Conservation (phyloP, 2,888 invertebrate species). For the Mythimna ferrago region DNA sequence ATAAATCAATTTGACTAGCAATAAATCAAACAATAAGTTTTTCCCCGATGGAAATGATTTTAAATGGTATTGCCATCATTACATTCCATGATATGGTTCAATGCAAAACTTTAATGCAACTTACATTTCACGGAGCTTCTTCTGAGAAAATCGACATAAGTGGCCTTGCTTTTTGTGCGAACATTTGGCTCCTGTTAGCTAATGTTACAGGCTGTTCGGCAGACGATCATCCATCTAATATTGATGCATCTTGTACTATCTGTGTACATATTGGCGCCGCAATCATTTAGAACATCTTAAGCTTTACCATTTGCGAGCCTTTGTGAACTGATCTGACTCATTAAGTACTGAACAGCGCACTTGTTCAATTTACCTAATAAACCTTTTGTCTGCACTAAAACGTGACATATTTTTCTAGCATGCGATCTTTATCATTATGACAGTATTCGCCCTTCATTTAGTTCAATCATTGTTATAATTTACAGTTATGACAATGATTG, state of each 20-base stretch:
- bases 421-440: constrained; percentile 12
- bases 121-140: neutral
- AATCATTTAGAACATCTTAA: constrained; percentile 23
- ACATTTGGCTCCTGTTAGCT: constrained; percentile 21
- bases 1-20: constrained; percentile 9
- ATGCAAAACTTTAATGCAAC: constrained; percentile 10
- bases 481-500: constrained; percentile 21
- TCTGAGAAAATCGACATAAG: constrained; percentile 23
- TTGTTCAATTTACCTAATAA: constrained; percentile 18
- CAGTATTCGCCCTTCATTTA: constrained; percentile 28
- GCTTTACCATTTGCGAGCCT: constrained; percentile 26
- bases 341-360: constrained; percentile 7
- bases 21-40: neutral
- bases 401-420: constrained; percentile 7
- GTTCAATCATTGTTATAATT: constrained; percentile 1
- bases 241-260: constrained; percentile 23
- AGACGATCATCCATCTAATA: constrained; percentile 33
- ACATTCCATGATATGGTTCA: constrained; percentile 9
- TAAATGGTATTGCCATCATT: neutral
- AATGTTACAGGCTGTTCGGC: constrained; percentile 4
- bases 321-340: constrained; percentile 29
- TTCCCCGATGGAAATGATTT: neutral
- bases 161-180: constrained; percentile 29
- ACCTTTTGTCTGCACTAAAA: constrained; percentile 21
- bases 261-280: constrained; percentile 23